Base-by-base conservation (phyloP, 1,140 invertebrate species). In the Ectropis grisescens region DNA sequence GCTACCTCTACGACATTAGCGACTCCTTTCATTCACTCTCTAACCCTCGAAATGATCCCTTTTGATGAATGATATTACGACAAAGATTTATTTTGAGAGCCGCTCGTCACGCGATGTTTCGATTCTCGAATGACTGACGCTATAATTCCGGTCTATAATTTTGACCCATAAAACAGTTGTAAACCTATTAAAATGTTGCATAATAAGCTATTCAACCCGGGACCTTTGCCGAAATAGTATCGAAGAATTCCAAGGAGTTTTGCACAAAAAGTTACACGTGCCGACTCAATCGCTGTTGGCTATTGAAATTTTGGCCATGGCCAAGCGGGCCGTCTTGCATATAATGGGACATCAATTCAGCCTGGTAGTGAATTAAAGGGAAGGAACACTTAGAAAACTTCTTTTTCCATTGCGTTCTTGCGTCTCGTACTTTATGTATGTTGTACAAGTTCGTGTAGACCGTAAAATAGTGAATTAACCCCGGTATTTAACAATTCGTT, bases 191-290 rank as follows among this genome's bases (percentile, higher is more conserved):
- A 66, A 65, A 58, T 56, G 58, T 80, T 80, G 60, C 68, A 75
- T 75, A 79, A 79, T 75, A 75, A 75, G 59, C 47, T 66, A 69
- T 68, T 71, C 64, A 65, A 70, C 67, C 48, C 58, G 44, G 43
- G 55, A 55, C 59, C 69, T 54, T 64, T 66, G 67, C 47, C 51
- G 52, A 56, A 47, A 53, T 57, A 56, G 37, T 50, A 67, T 55
- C 57, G 60, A 61, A 64, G 61, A 70, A 71, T 74, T 64, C 64
- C 64, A 64, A 68, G 50, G 58, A 70, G 61, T 71, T 79, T 70
- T 54, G 61, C 59, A 74, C 69, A 81, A 78, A 81, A 81, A 78
- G 66, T 76, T 80, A 78, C 76, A 81, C 76, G 72, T 81, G 76
- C 70, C 70, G 54, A 41, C 52, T 70, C 66, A 67, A 69, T 66